phyloP scores from a whole-genome alignment of 2,113 vertebrate species.

The Piaya cayana region DNA sequence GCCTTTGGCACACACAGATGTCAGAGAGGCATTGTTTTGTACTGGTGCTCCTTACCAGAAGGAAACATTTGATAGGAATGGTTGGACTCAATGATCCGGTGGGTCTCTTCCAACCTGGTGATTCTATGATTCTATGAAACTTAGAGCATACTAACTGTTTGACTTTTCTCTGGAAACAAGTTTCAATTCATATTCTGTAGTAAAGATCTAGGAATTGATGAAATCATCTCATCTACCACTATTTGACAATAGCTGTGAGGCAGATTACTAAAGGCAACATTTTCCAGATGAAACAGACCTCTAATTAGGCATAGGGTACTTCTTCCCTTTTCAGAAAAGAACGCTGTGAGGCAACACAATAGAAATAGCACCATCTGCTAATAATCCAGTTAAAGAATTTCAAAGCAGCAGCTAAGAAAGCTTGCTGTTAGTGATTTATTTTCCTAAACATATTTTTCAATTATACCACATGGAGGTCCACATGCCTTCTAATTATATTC shows the following conservation, averaged over 20 bases:
- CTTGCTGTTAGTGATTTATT: slow-evolving; percentile 48
- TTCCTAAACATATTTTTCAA: slow-evolving; percentile 59
- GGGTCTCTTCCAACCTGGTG: too few relatives aligned
- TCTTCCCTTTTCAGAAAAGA: slow-evolving; percentile 31
- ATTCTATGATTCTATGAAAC: too few relatives aligned
- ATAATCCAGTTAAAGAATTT: slow-evolving; percentile 70
- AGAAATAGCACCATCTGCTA: slow-evolving; percentile 71
- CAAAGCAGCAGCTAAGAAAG: slow-evolving; percentile 54
- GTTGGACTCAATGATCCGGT: too few relatives aligned
- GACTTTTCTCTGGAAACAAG: background rate
- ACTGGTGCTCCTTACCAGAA: background rate
- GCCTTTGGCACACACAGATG: background rate
- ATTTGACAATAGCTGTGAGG: slow-evolving; percentile 50
- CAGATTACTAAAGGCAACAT: slow-evolving; percentile 31
- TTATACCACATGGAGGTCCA: slow-evolving; percentile 28
- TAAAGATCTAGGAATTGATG: background rate
- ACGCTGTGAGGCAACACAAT: slow-evolving; percentile 62
- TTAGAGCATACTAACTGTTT: background rate
- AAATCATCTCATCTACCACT: slow-evolving; percentile 32
- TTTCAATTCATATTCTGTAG: background rate
- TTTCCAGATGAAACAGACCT: slow-evolving; percentile 39
- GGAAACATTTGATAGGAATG: too few relatives aligned
- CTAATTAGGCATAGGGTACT: slow-evolving; percentile 42
- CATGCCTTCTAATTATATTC: slow-evolving; percentile 47
- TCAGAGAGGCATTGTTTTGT: background rate